Evolutionary conservation across 1,140 invertebrate species (phyloP).

Genomic region (Leptonema lineaticorne): DNA sequence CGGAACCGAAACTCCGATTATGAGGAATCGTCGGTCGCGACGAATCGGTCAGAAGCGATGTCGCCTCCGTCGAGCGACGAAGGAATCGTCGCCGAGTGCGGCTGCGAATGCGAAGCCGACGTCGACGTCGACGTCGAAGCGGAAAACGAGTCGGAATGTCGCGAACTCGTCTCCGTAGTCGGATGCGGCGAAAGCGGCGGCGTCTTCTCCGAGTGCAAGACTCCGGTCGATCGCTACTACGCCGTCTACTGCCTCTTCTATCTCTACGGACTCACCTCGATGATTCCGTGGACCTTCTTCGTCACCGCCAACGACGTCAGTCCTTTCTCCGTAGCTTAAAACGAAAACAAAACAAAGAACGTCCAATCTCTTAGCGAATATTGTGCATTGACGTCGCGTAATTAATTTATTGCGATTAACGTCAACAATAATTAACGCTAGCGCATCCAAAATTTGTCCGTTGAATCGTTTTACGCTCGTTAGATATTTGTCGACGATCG

Average conservation of each 20-base stretch:
- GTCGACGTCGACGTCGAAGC: not conserved
- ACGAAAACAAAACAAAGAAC: too few species aligned
- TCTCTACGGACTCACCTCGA: conserved; percentile 83
- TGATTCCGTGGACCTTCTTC: conserved; percentile 95
- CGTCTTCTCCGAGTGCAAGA: conserved; percentile 3
- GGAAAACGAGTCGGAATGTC: conserved; percentile 2
- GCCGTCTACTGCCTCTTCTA: conserved; percentile 85
- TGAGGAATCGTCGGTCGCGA: too few species aligned
- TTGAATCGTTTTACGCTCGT: too few species aligned
- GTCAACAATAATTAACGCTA: too few species aligned
- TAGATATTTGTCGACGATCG: too few species aligned
- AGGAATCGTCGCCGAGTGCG: not conserved
- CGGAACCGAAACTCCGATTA: too few species aligned
- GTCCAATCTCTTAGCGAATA: too few species aligned
- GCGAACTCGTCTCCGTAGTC: conserved; percentile 26
- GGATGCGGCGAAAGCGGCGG: conserved; percentile 33
- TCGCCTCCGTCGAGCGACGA: not conserved
- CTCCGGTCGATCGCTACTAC: conserved; percentile 61
- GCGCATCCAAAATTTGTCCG: too few species aligned
- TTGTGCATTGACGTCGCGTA: too few species aligned
- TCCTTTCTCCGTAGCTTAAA: too few species aligned
- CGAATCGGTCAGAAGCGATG: too few species aligned
- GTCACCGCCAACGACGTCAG: conserved; percentile 92
- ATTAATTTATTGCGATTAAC: too few species aligned
- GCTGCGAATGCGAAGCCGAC: not conserved